Percentiles rank a stretch among this genome's conserved stretches.
Conservation (phyloP, 2,797 vertebrate species). For the Limosa lapponica region DNA sequence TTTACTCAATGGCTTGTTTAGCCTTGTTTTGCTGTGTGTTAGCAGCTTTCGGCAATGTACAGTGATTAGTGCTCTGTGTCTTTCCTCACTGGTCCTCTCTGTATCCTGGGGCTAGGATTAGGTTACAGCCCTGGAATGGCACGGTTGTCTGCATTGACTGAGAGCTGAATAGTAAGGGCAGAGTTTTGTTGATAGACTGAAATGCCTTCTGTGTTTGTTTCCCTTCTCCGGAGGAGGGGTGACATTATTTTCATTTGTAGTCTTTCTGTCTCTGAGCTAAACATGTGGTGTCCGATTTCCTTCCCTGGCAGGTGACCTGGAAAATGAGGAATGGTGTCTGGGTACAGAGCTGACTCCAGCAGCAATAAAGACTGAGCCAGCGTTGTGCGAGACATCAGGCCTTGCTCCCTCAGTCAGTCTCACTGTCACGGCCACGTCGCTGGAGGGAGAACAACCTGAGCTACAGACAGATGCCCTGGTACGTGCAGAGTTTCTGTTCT, state of each 20-base stretch:
- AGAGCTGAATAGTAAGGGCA: constrained; percentile 16
- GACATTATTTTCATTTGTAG: constrained; percentile 48
- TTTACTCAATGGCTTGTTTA: constrained; percentile 27
- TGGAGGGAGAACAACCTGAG: constrained; percentile 65
- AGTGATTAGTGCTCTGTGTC: constrained; percentile 25
- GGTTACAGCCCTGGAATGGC: background rate
- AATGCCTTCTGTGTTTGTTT: constrained; percentile 57
- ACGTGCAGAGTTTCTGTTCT: constrained; percentile 18
- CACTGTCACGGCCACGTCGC: constrained; percentile 57
- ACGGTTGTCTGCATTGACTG: background rate
- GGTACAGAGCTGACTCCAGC: constrained; percentile 83
- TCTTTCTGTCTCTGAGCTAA: constrained; percentile 15
- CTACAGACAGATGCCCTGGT: constrained; percentile 70
- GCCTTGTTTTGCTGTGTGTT: constrained; percentile 15
- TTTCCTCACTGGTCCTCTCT: background rate
- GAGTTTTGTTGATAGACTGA: constrained; percentile 45
- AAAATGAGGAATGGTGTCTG: constrained; percentile 88
- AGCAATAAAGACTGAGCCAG: constrained; percentile 86
- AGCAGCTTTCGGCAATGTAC: background rate
- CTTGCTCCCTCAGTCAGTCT: constrained; percentile 88
- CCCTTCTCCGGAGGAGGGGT: constrained; percentile 10
- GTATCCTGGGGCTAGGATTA: constrained; percentile 31
- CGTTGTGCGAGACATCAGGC: constrained; percentile 82
- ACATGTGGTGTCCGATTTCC: constrained; percentile 37
- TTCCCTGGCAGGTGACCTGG: constrained; percentile 81